phyloP scores from a whole-genome alignment of 2,888 invertebrate species.

The Cistogaster globosa region DNA sequence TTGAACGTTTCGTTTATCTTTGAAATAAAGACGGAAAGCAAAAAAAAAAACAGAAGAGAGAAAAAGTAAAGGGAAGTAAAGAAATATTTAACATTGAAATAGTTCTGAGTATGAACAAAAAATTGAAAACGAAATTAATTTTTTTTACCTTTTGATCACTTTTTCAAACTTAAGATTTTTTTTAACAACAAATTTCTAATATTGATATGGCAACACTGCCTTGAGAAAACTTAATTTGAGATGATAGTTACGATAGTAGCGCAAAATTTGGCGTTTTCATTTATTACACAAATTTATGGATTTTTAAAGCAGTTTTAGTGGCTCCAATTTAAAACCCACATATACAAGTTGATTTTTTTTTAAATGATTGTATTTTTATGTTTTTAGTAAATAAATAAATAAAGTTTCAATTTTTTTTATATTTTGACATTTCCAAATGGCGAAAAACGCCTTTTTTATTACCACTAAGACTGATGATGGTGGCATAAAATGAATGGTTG shows the following conservation, averaged over 20 bases:
- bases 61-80: neutral
- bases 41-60: neutral
- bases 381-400: slow-evolving; percentile 36
- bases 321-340: slow-evolving; percentile 34
- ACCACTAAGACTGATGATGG: slow-evolving; percentile 9
- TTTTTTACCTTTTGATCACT: neutral
- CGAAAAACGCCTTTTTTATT: slow-evolving; percentile 51
- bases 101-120: slow-evolving; percentile 10
- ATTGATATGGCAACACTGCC: neutral
- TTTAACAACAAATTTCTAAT: no score
- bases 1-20: slow-evolving; percentile 3
- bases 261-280: slow-evolving; percentile 19
- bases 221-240: neutral
- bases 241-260: slow-evolving; percentile 21
- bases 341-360: neutral
- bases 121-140: neutral
- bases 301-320: slow-evolving; percentile 9
- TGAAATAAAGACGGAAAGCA: slow-evolving; percentile 1
- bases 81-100: slow-evolving; percentile 1
- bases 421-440: slow-evolving; percentile 43
- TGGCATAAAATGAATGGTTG: neutral
- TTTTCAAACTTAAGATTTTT: no score
- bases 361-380: slow-evolving; percentile 1
- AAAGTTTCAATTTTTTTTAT: slow-evolving; percentile 9
- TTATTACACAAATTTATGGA: slow-evolving; percentile 6